These are phyloP conservation scores for Leptura quadrifasciata DNA, from an alignment of 2,888 invertebrate species.

Conservation along the genomic window DNA sequence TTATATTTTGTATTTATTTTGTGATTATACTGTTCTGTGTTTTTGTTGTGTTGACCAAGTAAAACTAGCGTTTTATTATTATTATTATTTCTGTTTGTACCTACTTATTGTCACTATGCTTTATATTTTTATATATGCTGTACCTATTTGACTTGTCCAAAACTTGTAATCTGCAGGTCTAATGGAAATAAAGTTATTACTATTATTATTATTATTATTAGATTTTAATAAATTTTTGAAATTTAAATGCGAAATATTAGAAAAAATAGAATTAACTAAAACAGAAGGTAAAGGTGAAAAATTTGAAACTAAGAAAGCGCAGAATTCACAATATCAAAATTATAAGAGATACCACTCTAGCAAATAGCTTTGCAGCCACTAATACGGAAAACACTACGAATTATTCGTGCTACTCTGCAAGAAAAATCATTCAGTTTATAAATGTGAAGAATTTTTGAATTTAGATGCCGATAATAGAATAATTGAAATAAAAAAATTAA, in stretches of 20 bases:
- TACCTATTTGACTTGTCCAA: too few relatives aligned
- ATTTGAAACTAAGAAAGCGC: neutral
- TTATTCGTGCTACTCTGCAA: neutral
- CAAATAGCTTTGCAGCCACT: neutral
- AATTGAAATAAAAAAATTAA: neutral
- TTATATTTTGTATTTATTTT: too few relatives aligned
- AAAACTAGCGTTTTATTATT: too few relatives aligned
- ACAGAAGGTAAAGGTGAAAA: neutral
- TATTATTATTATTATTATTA: too few relatives aligned
- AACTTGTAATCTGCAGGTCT: too few relatives aligned
- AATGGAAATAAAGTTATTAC: too few relatives aligned
- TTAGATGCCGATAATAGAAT: neutral
- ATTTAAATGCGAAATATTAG: neutral
- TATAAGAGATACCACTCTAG: neutral
- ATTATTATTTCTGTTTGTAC: too few relatives aligned
- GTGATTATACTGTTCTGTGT: too few relatives aligned
- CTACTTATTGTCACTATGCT: too few relatives aligned
- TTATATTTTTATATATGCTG: too few relatives aligned
- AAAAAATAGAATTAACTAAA: neutral
- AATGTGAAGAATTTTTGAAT: neutral
- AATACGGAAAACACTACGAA: neutral
- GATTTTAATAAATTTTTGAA: neutral
- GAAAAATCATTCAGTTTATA: slow-evolving; percentile 21
- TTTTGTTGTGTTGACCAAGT: too few relatives aligned
- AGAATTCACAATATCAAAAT: slow-evolving; percentile 1